Evolutionary conservation across 2,797 vertebrate species (phyloP).

Genomic region (Falco cherrug): DNA sequence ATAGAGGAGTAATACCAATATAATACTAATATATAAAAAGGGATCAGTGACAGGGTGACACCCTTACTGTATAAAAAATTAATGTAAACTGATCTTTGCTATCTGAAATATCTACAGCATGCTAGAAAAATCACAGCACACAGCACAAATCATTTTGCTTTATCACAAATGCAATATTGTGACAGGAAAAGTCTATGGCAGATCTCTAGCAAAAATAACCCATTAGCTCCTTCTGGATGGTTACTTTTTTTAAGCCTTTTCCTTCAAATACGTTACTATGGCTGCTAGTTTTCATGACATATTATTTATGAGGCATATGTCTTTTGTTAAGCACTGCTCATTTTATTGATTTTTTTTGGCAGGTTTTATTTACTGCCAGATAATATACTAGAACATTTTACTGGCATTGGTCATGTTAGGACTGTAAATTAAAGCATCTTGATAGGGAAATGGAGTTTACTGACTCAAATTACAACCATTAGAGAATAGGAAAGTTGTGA

Average conservation of each 20-base stretch:
- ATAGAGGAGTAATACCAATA: neutral
- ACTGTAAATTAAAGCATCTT: neutral
- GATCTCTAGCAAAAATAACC: conserved; percentile 35
- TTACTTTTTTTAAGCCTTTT: conserved; percentile 42
- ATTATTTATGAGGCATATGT: conserved; percentile 58
- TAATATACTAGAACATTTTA: conserved; percentile 46
- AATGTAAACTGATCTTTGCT: neutral
- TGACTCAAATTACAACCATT: neutral
- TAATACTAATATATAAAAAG: neutral
- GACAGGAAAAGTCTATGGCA: conserved; percentile 28
- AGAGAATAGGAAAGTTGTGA: neutral
- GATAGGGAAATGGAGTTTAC: neutral
- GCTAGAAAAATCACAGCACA: neutral
- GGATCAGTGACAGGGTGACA: neutral
- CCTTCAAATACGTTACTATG: conserved; percentile 2
- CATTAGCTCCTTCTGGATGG: conserved; percentile 54
- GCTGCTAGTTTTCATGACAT: conserved; percentile 43
- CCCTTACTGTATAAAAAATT: neutral
- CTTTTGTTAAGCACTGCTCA: conserved; percentile 59
- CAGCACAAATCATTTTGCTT: neutral
- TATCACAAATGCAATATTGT: conserved; percentile 43
- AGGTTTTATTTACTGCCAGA: conserved; percentile 52
- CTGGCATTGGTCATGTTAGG: neutral
- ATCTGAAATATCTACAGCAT: neutral
- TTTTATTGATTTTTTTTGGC: conserved; percentile 39